Percentiles rank a stretch among this genome's conserved stretches.
Evolutionary conservation across 2,113 vertebrate species (phyloP).

Genomic region (Phalacrocorax carbo): DNA sequence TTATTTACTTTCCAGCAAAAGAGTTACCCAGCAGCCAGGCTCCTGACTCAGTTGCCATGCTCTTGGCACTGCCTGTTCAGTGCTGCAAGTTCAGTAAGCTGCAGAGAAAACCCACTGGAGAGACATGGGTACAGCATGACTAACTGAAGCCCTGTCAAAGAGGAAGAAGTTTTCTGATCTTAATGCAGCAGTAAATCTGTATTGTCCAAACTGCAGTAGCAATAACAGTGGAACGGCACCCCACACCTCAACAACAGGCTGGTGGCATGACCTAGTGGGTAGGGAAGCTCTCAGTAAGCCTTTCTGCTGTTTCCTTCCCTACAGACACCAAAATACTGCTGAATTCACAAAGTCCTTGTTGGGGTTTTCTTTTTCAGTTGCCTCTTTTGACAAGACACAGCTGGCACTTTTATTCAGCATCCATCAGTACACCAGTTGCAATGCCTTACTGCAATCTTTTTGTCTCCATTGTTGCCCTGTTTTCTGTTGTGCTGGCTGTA

Average conservation of each 20-base stretch:
- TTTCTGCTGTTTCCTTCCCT: not conserved
- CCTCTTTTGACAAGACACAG: conserved; percentile 18
- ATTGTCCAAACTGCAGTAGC: not conserved
- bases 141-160: not conserved
- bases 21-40: not conserved
- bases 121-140: not conserved
- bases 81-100: not conserved
- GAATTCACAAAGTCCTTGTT: not conserved
- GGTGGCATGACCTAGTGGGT: not conserved
- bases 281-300: not conserved
- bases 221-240: not conserved
- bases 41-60: not conserved
- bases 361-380: not conserved
- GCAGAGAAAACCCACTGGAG: not conserved
- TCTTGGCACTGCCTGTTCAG: not conserved
- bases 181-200: not conserved
- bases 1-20: conserved; percentile 14
- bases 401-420: conserved; percentile 13
- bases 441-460: conserved; percentile 22
- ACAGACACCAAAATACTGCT: not conserved
- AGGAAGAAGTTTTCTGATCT: not conserved
- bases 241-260: not conserved
- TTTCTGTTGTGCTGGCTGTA: conserved; percentile 20
- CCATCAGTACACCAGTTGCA: not conserved
- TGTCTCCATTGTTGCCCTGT: not conserved